Conservation (phyloP, 2,797 vertebrate genomes). For the Mastacembelus armatus region DNA sequence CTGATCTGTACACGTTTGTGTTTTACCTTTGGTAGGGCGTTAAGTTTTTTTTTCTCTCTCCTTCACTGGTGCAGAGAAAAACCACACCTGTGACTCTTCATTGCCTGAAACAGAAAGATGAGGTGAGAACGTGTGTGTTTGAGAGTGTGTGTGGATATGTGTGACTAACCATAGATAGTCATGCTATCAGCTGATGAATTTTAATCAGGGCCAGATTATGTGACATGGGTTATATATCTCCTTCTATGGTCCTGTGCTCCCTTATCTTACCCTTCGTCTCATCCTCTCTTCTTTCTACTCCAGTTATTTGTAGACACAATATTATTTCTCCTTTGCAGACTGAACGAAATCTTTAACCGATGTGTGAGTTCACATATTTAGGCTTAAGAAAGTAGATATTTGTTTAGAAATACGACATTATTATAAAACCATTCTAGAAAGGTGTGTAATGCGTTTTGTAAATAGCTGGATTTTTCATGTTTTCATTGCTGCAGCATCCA, state of each 20-base stretch:
- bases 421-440: neutral
- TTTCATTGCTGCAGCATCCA: neutral
- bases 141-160: constrained; percentile 7
- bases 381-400: neutral
- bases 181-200: constrained; percentile 72
- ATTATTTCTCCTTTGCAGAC: constrained; percentile 48
- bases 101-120: constrained; percentile 12
- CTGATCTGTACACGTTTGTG: constrained; percentile 42
- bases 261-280: constrained; percentile 43
- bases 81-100: constrained; percentile 57
- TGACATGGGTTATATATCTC: constrained; percentile 68
- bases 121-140: constrained; percentile 15
- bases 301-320: constrained; percentile 62
- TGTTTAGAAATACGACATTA: neutral
- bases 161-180: constrained; percentile 76
- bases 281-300: constrained; percentile 26
- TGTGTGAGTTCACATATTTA: constrained; percentile 8
- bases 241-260: constrained; percentile 75
- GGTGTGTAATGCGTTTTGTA: neutral
- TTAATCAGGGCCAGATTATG: constrained; percentile 69
- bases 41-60: constrained; percentile 26
- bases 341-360: constrained; percentile 15
- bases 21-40: constrained; percentile 19
- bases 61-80: constrained; percentile 64
- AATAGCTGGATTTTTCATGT: neutral